A percentile compares a stretch with the other conserved stretches of the same genome.
Evolutionary conservation across 1,140 invertebrate species (phyloP).

Genomic region (Rhagoletis pomonella): DNA sequence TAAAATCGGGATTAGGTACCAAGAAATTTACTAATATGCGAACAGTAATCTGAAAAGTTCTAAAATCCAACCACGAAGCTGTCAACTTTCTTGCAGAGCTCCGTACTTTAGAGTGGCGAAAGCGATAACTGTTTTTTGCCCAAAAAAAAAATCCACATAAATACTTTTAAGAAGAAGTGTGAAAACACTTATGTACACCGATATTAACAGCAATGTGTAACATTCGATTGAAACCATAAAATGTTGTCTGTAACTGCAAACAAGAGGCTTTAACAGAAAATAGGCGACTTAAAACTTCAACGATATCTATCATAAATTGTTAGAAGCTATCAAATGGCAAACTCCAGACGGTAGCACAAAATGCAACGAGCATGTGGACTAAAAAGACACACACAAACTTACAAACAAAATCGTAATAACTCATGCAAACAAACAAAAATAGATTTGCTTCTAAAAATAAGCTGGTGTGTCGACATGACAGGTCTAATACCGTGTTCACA

Average conservation of each 20-base stretch:
- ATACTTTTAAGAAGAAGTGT: no score
- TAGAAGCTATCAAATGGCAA: neutral
- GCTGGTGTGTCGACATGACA: neutral
- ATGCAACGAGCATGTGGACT: neutral
- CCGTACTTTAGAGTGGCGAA: no score
- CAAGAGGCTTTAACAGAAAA: neutral
- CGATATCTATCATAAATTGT: conserved; percentile 23
- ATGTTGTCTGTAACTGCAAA: neutral
- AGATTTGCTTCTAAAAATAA: neutral
- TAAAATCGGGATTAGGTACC: no score
- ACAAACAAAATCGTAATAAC: neutral
- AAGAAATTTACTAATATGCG: no score
- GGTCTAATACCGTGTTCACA: neutral
- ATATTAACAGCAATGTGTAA: neutral
- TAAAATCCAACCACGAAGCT: no score
- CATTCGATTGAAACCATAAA: neutral
- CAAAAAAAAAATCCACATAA: no score
- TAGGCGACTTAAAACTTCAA: neutral
- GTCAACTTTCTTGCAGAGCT: no score
- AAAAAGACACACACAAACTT: neutral
- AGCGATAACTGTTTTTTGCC: no score
- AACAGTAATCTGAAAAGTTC: no score
- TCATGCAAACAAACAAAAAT: neutral
- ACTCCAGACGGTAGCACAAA: neutral
- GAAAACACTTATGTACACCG: neutral